Percentiles rank a stretch among this genome's conserved stretches.
These are phyloP conservation scores for Rhadinocentrus ornatus DNA, from an alignment of 2,797 vertebrate species.

Conservation along the genomic window DNA sequence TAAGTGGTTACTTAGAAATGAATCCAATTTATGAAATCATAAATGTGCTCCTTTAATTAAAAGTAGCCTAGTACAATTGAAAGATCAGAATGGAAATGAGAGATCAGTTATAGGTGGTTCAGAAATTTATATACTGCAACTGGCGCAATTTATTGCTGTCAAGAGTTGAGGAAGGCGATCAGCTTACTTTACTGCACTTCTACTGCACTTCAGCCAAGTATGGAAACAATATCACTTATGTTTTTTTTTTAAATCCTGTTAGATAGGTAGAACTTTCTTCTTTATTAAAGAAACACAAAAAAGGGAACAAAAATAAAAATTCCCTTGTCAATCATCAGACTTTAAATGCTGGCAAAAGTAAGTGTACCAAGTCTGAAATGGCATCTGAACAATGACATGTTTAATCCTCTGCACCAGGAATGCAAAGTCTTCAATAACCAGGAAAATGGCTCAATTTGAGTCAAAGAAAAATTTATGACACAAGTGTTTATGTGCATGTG, in stretches of 20 bases:
- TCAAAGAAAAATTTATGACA: background rate
- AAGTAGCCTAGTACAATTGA: constrained; percentile 12
- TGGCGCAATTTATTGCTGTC: too few relatives aligned
- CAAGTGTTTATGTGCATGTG: too few relatives aligned
- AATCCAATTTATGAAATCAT: constrained; percentile 31
- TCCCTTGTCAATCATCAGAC: constrained; percentile 17
- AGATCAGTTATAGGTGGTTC: constrained; percentile 13
- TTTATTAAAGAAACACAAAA: constrained; percentile 23
- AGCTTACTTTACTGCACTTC: constrained; percentile 19
- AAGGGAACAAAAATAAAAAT: constrained; percentile 34
- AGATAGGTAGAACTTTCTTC: constrained; percentile 10
- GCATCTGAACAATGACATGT: background rate
- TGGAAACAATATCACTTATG: constrained; percentile 46
- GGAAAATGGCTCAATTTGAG: background rate
- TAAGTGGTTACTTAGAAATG: constrained; percentile 14
- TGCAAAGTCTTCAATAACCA: constrained; percentile 3
- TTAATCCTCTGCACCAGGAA: constrained; percentile 12
- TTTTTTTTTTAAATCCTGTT: constrained; percentile 19
- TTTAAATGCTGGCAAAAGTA: constrained; percentile 9
- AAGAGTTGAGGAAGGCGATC: too few relatives aligned
- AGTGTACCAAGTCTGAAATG: background rate
- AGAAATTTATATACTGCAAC: background rate
- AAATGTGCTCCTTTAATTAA: constrained; percentile 6
- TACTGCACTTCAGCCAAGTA: constrained; percentile 27
- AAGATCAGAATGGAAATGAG: constrained; percentile 24